These are phyloP conservation scores for Lasius platythorax DNA, from an alignment of 2,888 invertebrate genomes.

Conservation along the genomic window DNA sequence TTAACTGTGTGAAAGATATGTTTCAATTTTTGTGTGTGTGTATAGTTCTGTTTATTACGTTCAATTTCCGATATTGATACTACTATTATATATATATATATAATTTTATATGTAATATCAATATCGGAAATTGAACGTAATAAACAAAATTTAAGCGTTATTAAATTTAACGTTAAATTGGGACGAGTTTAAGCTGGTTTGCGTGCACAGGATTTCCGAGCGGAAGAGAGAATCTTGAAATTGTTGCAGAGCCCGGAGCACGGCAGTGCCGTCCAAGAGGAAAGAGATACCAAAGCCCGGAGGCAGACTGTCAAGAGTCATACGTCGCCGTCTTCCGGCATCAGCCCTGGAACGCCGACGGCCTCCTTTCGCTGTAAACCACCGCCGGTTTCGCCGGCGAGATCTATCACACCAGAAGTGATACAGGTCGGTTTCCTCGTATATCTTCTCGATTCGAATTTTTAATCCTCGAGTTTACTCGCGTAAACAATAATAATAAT, in stretches of 20 bases:
- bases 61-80: too few species aligned
- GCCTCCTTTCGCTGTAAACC: slow-evolving; percentile 75
- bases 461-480: not conserved
- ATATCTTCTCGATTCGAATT: not conserved
- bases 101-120: not conserved
- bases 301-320: slow-evolving; percentile 54
- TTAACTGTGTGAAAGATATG: not conserved
- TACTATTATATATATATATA: not conserved
- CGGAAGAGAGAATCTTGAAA: slow-evolving; percentile 22
- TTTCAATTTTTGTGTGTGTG: not conserved
- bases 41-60: not conserved
- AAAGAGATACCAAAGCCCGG: slow-evolving; percentile 57
- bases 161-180: slow-evolving; percentile 4
- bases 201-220: not conserved
- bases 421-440: slow-evolving; percentile 83
- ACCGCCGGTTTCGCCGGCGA: slow-evolving; percentile 79
- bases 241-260: slow-evolving; percentile 65
- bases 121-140: not conserved
- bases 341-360: slow-evolving; percentile 64
- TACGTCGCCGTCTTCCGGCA: slow-evolving; percentile 56
- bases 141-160: not conserved
- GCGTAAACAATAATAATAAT: not conserved
- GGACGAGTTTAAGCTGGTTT: slow-evolving; percentile 1
- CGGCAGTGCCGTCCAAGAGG: slow-evolving; percentile 72
- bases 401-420: slow-evolving; percentile 85